Percentiles rank a stretch among this genome's conserved stretches.
Evolutionary conservation across 2,797 vertebrate species (phyloP).

Genomic region (Channallabes apus): DNA sequence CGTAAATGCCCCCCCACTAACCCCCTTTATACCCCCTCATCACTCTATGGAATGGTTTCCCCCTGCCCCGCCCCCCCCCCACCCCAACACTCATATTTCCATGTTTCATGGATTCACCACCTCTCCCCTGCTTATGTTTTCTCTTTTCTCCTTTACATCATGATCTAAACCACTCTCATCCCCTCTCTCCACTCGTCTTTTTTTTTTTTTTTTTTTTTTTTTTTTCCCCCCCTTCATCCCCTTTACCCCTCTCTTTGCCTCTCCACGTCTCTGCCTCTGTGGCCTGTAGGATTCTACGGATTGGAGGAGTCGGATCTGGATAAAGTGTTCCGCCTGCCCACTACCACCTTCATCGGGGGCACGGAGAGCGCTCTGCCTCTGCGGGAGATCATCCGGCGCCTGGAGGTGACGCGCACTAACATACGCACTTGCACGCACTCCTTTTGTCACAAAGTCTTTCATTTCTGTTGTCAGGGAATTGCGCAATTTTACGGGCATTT

Average conservation of each 20-base stretch:
- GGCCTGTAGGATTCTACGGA: slow-evolving; percentile 86
- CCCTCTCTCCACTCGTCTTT: background rate
- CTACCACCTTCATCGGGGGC: slow-evolving; percentile 95
- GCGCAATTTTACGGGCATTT: too few relatives aligned
- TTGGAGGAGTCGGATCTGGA: slow-evolving; percentile 90
- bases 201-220: slow-evolving; percentile 41
- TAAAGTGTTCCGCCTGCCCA: slow-evolving; percentile 93
- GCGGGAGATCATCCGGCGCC: slow-evolving; percentile 90
- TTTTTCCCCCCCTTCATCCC: background rate
- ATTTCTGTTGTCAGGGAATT: background rate
- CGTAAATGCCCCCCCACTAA: background rate
- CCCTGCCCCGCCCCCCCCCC: too few relatives aligned
- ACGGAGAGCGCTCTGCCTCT: slow-evolving; percentile 85
- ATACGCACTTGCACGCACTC: background rate
- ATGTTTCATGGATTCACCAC: background rate
- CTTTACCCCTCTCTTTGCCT: background rate
- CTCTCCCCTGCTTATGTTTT: background rate
- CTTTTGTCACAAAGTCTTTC: background rate
- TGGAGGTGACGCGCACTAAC: slow-evolving; percentile 79
- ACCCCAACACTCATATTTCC: background rate
- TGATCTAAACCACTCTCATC: background rate
- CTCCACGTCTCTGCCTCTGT: slow-evolving; percentile 21
- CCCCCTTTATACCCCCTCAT: background rate
- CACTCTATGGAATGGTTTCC: background rate
- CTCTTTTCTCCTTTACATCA: slow-evolving; percentile 1